Evolutionary conservation across 1,140 invertebrate genomes (phyloP).

Genomic region (Triops cancriformis): DNA sequence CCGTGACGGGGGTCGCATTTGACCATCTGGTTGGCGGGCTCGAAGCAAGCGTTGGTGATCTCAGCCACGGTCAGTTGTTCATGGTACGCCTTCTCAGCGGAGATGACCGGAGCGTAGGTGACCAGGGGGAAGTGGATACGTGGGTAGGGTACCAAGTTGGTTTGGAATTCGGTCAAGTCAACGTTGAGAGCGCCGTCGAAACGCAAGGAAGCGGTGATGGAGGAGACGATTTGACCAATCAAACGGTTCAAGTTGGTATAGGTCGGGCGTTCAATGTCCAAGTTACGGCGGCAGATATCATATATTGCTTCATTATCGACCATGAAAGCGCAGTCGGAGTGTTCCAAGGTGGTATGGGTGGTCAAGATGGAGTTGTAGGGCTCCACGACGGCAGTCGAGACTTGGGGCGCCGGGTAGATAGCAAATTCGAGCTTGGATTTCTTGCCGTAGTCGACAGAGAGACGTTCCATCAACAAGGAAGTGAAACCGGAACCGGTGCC

Average conservation of each 20-base stretch:
- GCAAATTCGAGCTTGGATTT: conserved; percentile 82
- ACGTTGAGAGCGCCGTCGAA: conserved; percentile 84
- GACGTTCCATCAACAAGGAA: conserved; percentile 74
- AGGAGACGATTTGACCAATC: conserved; percentile 77
- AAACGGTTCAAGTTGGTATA: conserved; percentile 70
- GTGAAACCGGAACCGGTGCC: conserved; percentile 83
- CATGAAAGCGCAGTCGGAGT: conserved; percentile 75
- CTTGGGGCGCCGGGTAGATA: conserved; percentile 79
- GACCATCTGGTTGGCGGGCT: conserved; percentile 86
- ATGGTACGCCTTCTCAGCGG: conserved; percentile 77
- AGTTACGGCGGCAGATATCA: conserved; percentile 78
- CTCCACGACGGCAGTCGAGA: conserved; percentile 72
- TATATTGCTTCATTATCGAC: conserved; percentile 72
- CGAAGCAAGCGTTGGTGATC: conserved; percentile 83
- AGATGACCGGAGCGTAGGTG: conserved; percentile 76
- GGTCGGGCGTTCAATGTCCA: conserved; percentile 76
- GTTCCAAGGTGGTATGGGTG: conserved; percentile 71
- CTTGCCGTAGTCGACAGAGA: conserved; percentile 83
- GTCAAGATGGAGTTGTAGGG: conserved; percentile 78
- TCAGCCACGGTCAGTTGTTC: conserved; percentile 72
- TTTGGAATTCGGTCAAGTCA: conserved; percentile 79
- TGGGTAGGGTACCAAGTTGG: conserved; percentile 76
- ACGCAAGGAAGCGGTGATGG: conserved; percentile 75
- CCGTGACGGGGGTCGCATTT: conserved; percentile 81
- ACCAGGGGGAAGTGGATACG: conserved; percentile 74